Percentiles rank a stretch among this genome's conserved stretches.
Evolutionary conservation across 2,797 vertebrate species (phyloP).

Genomic region (Epinephelus awoara): DNA sequence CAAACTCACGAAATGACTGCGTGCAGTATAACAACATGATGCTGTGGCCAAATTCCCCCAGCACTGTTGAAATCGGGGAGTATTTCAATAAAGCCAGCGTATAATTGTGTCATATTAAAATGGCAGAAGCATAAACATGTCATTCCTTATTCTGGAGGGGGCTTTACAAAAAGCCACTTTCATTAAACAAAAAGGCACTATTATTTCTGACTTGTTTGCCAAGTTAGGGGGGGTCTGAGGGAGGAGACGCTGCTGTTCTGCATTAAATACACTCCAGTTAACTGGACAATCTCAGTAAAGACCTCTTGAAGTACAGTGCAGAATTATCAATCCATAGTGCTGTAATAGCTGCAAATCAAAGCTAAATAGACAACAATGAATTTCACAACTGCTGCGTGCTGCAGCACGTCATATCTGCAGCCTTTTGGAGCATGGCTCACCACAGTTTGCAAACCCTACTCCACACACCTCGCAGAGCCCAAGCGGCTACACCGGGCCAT

Average conservation of each 20-base stretch:
- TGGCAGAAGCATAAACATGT: slow-evolving; percentile 54
- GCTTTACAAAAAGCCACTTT: slow-evolving; percentile 40
- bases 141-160: slow-evolving; percentile 10
- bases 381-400: not conserved
- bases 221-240: slow-evolving; percentile 18
- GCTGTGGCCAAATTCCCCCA: slow-evolving; percentile 38
- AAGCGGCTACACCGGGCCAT: slow-evolving; percentile 28
- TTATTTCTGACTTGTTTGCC: slow-evolving; percentile 32
- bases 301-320: slow-evolving; percentile 2
- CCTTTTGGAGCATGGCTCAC: not conserved
- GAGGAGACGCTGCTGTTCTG: slow-evolving; percentile 30
- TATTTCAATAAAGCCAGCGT: slow-evolving; percentile 50
- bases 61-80: slow-evolving; percentile 34
- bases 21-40: slow-evolving; percentile 35
- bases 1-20: slow-evolving; percentile 63
- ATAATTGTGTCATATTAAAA: slow-evolving; percentile 59
- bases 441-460: slow-evolving; percentile 28
- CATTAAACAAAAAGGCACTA: not conserved
- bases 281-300: slow-evolving; percentile 5
- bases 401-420: slow-evolving; percentile 1
- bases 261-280: slow-evolving; percentile 18
- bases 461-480: slow-evolving; percentile 14
- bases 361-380: not conserved
- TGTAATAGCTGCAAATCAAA: not conserved
- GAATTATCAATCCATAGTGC: not conserved